A percentile compares a stretch with the other conserved stretches of the same genome.
phyloP scores from a whole-genome alignment of 2,113 vertebrate genomes.

The Rousettus leschenaultii region DNA sequence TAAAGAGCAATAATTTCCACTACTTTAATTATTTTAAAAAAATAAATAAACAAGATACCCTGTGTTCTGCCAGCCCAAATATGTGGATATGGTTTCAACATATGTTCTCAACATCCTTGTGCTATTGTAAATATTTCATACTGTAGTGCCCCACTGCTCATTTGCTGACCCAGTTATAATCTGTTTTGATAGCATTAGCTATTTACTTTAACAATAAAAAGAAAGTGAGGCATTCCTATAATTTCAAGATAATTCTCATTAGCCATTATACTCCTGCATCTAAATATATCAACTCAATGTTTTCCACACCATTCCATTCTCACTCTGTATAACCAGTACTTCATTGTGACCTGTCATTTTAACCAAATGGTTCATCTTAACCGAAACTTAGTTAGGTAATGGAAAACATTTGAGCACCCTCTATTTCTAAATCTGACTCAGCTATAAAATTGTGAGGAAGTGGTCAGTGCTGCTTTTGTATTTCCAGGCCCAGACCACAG shows the following conservation, averaged over 20 bases:
- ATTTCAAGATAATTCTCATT: constrained; percentile 20
- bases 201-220: neutral
- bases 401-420: neutral
- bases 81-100: neutral
- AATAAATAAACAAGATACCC: neutral
- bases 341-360: neutral
- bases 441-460: neutral
- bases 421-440: constrained; percentile 16
- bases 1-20: neutral
- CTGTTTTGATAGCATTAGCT: neutral
- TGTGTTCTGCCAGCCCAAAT: neutral
- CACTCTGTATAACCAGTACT: neutral
- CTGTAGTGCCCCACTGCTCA: neutral
- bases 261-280: neutral
- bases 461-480: neutral
- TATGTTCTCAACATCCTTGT: neutral
- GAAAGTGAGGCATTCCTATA: neutral
- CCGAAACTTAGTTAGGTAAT: constrained; percentile 16
- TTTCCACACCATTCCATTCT: neutral
- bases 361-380: constrained; percentile 41
- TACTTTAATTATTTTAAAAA: constrained; percentile 1
- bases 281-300: neutral
- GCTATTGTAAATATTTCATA: neutral
- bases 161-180: neutral
- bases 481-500: neutral